Base-by-base conservation (phyloP, 2,888 invertebrate genomes). In the Cerceris rybyensis region DNA sequence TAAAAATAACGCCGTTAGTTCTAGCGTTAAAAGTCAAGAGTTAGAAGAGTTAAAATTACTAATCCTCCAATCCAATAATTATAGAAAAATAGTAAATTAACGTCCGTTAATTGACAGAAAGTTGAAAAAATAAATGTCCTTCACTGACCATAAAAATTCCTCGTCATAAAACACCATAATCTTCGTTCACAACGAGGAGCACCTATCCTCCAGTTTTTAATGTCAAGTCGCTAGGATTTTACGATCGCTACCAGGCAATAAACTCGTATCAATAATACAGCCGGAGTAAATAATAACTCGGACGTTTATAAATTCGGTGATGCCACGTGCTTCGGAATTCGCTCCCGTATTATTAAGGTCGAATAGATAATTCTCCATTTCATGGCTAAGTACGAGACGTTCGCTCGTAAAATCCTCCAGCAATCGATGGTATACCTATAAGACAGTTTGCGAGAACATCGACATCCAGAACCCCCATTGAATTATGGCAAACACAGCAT, bases 401-500 rank as follows among this genome's bases (percentile, higher is more conserved):
- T 17, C 63, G 72, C 70, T 84, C 78, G 78, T 83, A 80, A 84
- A 83, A 78, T 70, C 74, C 66, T 70, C 69, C 65, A 70, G 78
- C 86, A 82, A 84, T 85, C 81, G 84, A 68, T 67, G 28, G 2
- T 28, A 28, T 4, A 71, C 79, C 79, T 77, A 68, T 72, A 80
- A 79, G 83, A 85, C 82, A 82, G 81, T 83, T 82, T 71, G 82
- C 11, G 14, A 16, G 64, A 72, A 75, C 70, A 74, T 78, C 78
- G 72, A 81, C 74, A 63, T 70, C 59, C 66, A 65, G 68, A 77
- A 78, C 68, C 70, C 72, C 68, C 78, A 28, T 69, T 87, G 85
- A 85, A 84, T 86, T 84, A 85, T 83, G 78, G 39, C 78, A 75
- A 78, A 77, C 71, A 75, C 73, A 75, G 82, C 7, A 84, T 83